Evolutionary conservation across 2,113 vertebrate genomes (phyloP).

Genomic region (Hippolais icterina): DNA sequence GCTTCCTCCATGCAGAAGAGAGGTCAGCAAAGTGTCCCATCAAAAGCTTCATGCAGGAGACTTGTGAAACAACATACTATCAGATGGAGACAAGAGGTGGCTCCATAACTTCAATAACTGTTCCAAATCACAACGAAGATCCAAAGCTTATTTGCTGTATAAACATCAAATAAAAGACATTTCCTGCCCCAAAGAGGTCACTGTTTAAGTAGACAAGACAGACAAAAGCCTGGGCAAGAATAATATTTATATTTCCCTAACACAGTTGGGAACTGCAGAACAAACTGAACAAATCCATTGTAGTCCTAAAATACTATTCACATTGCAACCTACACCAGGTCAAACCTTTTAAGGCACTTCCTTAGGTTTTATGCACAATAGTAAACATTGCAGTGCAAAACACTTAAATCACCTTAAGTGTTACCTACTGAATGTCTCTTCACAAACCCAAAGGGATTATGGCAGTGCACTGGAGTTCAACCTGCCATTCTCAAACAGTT

Average conservation of each 20-base stretch:
- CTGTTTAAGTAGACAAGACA: not conserved
- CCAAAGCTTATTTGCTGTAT: not conserved
- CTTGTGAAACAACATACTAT: not conserved
- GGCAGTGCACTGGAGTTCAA: not conserved
- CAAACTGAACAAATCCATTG: not conserved
- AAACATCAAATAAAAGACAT: not conserved
- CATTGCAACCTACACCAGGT: not conserved
- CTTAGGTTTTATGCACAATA: not conserved
- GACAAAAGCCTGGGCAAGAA: conserved; percentile 9
- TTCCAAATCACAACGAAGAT: not conserved
- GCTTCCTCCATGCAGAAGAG: not conserved
- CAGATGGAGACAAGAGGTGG: not conserved
- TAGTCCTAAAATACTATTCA: not conserved
- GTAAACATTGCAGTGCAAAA: not conserved
- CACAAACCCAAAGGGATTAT: not conserved
- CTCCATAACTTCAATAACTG: not conserved
- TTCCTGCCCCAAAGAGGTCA: not conserved
- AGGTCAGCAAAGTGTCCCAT: not conserved
- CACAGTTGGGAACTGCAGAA: not conserved
- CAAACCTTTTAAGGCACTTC: not conserved
- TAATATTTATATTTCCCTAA: conserved; percentile 14
- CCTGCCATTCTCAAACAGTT: not conserved
- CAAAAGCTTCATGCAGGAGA: not conserved
- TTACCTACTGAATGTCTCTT: not conserved
- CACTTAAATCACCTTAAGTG: not conserved